Percentiles rank a stretch among this genome's conserved stretches.
Conservation (phyloP, 2,888 invertebrate genomes). For the Lacanobia oleracea region DNA sequence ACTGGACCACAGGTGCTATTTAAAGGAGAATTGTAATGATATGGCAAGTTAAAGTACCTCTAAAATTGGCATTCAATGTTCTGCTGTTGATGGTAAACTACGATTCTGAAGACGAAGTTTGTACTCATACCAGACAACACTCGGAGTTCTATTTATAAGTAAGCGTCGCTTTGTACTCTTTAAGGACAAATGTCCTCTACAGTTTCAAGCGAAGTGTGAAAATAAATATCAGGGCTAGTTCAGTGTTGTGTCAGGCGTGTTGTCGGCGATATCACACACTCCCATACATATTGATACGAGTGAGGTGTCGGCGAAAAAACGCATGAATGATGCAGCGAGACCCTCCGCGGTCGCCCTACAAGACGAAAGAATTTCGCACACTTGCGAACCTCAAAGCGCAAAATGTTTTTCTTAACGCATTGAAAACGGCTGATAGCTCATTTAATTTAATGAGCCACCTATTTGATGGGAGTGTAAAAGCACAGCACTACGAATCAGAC, state of each 20-base stretch:
- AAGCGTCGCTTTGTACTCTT: slow-evolving; percentile 17
- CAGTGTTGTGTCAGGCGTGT: slow-evolving; percentile 49
- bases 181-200: slow-evolving; percentile 26
- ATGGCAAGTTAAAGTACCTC: slow-evolving; percentile 14
- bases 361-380: slow-evolving; percentile 87
- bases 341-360: slow-evolving; percentile 84
- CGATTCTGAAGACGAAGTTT: slow-evolving; percentile 12
- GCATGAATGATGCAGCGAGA: slow-evolving; percentile 89
- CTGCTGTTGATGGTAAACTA: background rate
- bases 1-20: slow-evolving; percentile 53
- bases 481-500: slow-evolving; percentile 50
- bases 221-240: slow-evolving; percentile 60
- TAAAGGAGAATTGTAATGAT: slow-evolving; percentile 23
- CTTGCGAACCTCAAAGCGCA: slow-evolving; percentile 82
- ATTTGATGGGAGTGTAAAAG: slow-evolving; percentile 63
- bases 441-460: slow-evolving; percentile 86
- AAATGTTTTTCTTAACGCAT: slow-evolving; percentile 81
- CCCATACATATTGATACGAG: slow-evolving; percentile 87
- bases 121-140: background rate
- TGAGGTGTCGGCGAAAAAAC: slow-evolving; percentile 88
- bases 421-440: slow-evolving; percentile 86
- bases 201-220: slow-evolving; percentile 52
- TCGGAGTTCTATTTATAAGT: slow-evolving; percentile 38
- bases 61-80: slow-evolving; percentile 5
- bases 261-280: slow-evolving; percentile 83